Evolutionary conservation across 2,113 vertebrate genomes (phyloP).

Genomic region (Bubo scandiacus): DNA sequence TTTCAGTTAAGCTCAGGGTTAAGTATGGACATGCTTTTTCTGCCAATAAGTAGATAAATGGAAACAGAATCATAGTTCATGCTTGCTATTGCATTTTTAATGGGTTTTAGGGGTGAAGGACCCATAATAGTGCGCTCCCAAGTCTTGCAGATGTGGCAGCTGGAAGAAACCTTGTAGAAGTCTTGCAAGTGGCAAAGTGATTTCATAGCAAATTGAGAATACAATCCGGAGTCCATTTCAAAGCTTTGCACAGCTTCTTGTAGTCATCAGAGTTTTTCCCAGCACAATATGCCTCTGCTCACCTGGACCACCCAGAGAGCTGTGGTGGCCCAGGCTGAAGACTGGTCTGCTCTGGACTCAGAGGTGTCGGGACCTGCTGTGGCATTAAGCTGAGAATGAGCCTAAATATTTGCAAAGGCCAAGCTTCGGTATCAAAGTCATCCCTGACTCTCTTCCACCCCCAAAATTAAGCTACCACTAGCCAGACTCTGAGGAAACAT

Average conservation of each 20-base stretch:
- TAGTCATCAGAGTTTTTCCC: background rate
- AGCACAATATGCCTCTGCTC: background rate
- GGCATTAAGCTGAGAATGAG: background rate
- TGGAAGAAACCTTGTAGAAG: background rate
- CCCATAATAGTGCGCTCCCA: accelerated
- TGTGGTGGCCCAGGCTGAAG: background rate
- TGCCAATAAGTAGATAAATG: background rate
- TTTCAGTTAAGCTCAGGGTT: background rate
- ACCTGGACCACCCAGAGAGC: background rate
- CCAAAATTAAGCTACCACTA: background rate
- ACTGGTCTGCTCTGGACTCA: accelerated
- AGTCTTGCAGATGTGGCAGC: background rate
- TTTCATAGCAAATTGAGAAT: background rate
- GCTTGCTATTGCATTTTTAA: background rate
- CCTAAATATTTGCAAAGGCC: background rate
- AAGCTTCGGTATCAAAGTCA: background rate
- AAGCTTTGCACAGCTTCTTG: background rate
- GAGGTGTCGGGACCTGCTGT: background rate
- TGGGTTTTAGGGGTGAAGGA: background rate
- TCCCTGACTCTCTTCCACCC: background rate
- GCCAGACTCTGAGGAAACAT: background rate
- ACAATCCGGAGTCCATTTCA: background rate
- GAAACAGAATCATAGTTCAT: background rate
- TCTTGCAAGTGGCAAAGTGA: background rate
- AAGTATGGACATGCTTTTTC: background rate